Base-by-base conservation (phyloP, 2,888 invertebrate genomes). In the Conus canariensis region DNA sequence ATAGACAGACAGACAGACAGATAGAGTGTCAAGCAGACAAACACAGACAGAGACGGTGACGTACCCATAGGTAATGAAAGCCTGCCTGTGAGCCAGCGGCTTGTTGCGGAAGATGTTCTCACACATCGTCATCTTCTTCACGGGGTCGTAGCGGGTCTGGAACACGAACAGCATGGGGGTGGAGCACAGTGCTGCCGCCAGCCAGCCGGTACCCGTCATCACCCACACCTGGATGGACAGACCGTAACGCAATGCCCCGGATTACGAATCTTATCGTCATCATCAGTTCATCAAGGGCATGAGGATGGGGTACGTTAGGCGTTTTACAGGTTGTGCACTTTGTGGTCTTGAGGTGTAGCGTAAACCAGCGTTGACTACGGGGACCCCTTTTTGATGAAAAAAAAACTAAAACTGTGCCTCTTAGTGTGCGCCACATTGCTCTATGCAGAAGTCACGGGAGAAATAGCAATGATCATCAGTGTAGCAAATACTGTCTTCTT, bases 161-260 rank as follows among this genome's bases (percentile, higher is more conserved):
- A 95, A 96, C 7, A 96, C 93, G 87, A 94, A 94, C 60, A 95
- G 90, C 92, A 95, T 94, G 5, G 96, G 95, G 2, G 94, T 70
- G 12, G 95, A 95, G 12, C 94, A 90, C 9, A 95, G 30, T 25
- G 92, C 93, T 2, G 96, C 95, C 64, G 93, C 89, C 22, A 91
- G 88, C 95, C 96, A 96, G 0, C 94, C 95, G 0, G 92, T 88
- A 0, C 94, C 93, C 2, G 95, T 93, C 94, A 96, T 93, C 90
- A 92, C 91, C 93, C 93, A 93, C 19, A 95, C 94, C 95, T 94
- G 92, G 2, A 83, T 19, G 10, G 22, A 58, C 7, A 45, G 10
- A 45, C 45, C 45, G 45, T 45, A 45, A 80, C 70, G 45, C 0
- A 80, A 45, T 45, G 45, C n/a, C n/a, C 19, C 16, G 70, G 3